Evolutionary conservation across 2,888 invertebrate species (phyloP).

Genomic region (Apeira syringaria): DNA sequence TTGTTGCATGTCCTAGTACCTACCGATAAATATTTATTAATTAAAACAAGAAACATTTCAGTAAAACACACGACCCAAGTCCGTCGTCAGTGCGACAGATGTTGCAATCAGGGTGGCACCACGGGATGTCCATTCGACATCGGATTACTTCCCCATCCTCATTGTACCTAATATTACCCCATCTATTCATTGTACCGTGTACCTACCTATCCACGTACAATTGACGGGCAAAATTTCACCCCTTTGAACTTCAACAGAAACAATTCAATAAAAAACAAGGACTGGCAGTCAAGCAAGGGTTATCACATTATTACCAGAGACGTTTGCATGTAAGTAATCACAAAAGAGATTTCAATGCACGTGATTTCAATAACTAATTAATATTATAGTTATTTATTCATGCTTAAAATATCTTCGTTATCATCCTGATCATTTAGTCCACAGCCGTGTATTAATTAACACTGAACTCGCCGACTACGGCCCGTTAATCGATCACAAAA

Average conservation of each 20-base stretch:
- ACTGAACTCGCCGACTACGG: conserved; percentile 35
- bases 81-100: conserved; percentile 29
- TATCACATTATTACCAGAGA: too few relatives aligned
- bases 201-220: conserved; percentile 16
- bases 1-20: too few relatives aligned
- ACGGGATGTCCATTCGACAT: conserved; percentile 38
- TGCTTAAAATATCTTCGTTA: not conserved
- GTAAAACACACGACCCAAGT: too few relatives aligned
- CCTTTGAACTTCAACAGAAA: conserved; percentile 26
- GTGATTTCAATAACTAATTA: too few relatives aligned
- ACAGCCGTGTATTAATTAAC: conserved; percentile 7
- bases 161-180: conserved; percentile 22
- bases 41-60: too few relatives aligned
- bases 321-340: too few relatives aligned
- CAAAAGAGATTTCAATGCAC: too few relatives aligned
- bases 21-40: too few relatives aligned
- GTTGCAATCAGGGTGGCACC: conserved; percentile 38
- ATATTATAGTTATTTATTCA: not conserved
- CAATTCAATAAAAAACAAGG: conserved; percentile 24
- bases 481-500: conserved; percentile 57
- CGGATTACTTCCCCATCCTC: conserved; percentile 17
- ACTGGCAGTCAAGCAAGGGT: not conserved
- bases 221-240: conserved; percentile 31
- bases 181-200: conserved; percentile 22
- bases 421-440: too few relatives aligned